Conservation (phyloP, 37 sponge, comb jelly and placozoan species). For the Ephydatia muelleri region DNA sequence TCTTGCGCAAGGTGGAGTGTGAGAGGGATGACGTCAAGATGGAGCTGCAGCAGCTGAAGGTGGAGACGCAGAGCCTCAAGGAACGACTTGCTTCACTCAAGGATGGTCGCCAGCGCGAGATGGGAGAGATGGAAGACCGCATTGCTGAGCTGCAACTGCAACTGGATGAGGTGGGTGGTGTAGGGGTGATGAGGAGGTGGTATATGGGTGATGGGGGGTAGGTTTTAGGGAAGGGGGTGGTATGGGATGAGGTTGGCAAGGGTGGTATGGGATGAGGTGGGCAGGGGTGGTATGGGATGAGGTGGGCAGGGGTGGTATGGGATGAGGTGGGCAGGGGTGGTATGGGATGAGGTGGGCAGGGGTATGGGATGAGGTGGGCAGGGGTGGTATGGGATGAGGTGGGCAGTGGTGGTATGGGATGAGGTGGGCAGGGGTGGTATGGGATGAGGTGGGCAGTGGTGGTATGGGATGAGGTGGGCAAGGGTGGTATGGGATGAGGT, state of each 20-base stretch:
- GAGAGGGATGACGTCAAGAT: conserved; percentile 81
- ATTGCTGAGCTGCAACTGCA: conserved; percentile 58
- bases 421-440: no score
- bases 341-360: neutral
- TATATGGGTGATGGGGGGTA: neutral
- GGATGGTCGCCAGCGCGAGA: conserved; percentile 47
- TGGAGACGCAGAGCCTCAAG: conserved; percentile 49
- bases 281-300: neutral
- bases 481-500: no score
- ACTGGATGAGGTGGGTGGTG: conserved; percentile 52
- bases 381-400: no score
- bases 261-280: neutral
- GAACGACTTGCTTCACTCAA: conserved; percentile 38
- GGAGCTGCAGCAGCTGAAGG: conserved; percentile 39
- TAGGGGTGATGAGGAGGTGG: neutral
- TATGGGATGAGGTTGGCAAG: neutral
- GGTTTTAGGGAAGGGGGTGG: no score
- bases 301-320: neutral
- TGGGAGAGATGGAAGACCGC: conserved; percentile 53
- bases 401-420: no score
- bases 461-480: no score
- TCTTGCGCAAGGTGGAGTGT: conserved; percentile 57
- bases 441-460: no score
- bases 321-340: no score
- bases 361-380: no score